Conservation (phyloP, 2,113 vertebrate species). For the Psittacara wagleri region DNA sequence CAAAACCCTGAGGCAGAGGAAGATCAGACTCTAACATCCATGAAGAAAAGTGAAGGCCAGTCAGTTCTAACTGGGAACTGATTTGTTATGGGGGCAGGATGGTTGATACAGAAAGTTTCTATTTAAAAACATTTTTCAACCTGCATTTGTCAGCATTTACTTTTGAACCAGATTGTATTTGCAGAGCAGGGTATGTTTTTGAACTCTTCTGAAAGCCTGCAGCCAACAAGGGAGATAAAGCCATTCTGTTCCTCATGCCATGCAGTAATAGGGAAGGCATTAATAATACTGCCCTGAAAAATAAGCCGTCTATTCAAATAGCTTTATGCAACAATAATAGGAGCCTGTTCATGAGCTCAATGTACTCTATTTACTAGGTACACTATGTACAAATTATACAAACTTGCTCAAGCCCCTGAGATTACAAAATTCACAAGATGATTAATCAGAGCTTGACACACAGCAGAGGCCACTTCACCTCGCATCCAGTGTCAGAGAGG, state of each 20-base stretch:
- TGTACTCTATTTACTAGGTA: not conserved
- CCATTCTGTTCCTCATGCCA: not conserved
- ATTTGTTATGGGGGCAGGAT: not conserved
- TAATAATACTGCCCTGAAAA: constrained; percentile 18
- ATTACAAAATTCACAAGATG: constrained; percentile 20
- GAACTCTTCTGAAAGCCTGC: not conserved
- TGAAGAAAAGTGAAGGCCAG: not conserved
- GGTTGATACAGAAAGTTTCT: not conserved
- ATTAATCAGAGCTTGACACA: constrained; percentile 30
- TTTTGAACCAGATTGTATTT: not conserved
- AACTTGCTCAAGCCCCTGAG: not conserved
- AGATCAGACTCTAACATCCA: not conserved
- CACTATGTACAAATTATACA: constrained; percentile 1
- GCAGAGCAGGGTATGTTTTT: not conserved
- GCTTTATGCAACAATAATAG: not conserved
- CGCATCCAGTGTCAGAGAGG: not conserved
- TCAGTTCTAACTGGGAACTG: not conserved
- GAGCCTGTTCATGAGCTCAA: not conserved
- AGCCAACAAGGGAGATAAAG: constrained; percentile 17
- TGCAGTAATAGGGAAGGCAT: not conserved
- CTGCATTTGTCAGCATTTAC: not conserved
- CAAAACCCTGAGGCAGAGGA: not conserved
- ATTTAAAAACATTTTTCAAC: not conserved
- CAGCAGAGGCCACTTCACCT: not conserved
- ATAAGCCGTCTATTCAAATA: not conserved